A percentile compares a stretch with the other conserved stretches of the same genome.
These are phyloP conservation scores for Odontocolon sp. DNA, from an alignment of 2,888 invertebrate genomes.

Conservation along the genomic window DNA sequence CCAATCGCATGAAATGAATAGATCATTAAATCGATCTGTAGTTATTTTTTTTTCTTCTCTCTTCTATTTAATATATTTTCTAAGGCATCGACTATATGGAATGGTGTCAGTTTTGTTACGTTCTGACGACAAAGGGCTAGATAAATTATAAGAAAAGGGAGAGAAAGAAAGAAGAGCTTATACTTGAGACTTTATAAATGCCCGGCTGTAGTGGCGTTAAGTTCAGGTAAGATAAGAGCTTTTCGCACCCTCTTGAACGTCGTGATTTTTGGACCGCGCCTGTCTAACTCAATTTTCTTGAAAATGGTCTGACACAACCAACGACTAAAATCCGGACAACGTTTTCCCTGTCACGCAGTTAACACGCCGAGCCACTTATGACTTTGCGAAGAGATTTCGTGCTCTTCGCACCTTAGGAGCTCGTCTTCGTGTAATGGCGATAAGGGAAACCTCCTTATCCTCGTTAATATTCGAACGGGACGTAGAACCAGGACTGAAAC, in stretches of 20 bases:
- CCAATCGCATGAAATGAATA: too few species aligned
- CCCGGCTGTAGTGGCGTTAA: slow-evolving; percentile 63
- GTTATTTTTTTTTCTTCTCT: too few species aligned
- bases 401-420: neutral
- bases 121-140: neutral
- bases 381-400: slow-evolving; percentile 28
- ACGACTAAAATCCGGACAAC: slow-evolving; percentile 68
- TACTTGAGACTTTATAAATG: slow-evolving; percentile 73
- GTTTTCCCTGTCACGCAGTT: slow-evolving; percentile 71
- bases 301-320: slow-evolving; percentile 59
- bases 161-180: slow-evolving; percentile 63
- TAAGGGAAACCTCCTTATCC: neutral
- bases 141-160: slow-evolving; percentile 7
- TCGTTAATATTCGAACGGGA: slow-evolving; percentile 67
- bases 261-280: slow-evolving; percentile 56
- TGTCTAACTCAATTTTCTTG: too few species aligned
- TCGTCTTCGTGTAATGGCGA: slow-evolving; percentile 1
- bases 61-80: too few species aligned
- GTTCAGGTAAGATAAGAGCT: slow-evolving; percentile 74
- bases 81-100: too few species aligned
- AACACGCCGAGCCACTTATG: slow-evolving; percentile 24
- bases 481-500: neutral
- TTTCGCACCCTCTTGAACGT: slow-evolving; percentile 62
- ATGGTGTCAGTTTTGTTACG: too few species aligned
- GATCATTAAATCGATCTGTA: too few species aligned